A percentile compares a stretch with the other conserved stretches of the same genome.
These are phyloP conservation scores for Mormyrops boulengeri DNA, from an alignment of 2,797 vertebrate genomes.

Conservation along the genomic window DNA sequence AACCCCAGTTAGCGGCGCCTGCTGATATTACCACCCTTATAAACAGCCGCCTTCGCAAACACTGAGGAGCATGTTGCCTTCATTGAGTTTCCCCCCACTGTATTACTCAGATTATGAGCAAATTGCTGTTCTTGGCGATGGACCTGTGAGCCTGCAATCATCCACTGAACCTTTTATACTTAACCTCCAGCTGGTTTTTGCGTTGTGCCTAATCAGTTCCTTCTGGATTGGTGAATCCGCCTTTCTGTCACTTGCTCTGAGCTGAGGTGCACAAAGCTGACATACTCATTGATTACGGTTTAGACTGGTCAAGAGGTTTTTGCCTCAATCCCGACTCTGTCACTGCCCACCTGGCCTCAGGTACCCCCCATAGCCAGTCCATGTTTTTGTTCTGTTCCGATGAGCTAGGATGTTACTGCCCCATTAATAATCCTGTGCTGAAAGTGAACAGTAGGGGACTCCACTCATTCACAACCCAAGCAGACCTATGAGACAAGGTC, in stretches of 20 bases:
- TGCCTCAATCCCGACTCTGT: neutral
- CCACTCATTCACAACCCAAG: neutral
- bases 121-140: neutral
- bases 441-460: neutral
- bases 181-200: too few species aligned
- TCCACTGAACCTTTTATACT: neutral
- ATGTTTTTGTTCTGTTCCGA: neutral
- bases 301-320: neutral
- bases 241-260: neutral
- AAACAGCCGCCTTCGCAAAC: neutral
- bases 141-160: neutral
- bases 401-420: neutral
- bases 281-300: neutral
- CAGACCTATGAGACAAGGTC: neutral
- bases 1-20: neutral
- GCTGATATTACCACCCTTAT: neutral
- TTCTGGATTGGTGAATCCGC: neutral
- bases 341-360: neutral
- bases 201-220: neutral
- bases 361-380: neutral
- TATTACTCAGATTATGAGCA: conserved; percentile 1
- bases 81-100: neutral
- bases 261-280: neutral
- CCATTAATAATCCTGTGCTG: neutral
- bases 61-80: neutral